A percentile compares a stretch with the other conserved stretches of the same genome.
Evolutionary conservation across 1,140 invertebrate genomes (phyloP).

Genomic region (Achatina immaculata): DNA sequence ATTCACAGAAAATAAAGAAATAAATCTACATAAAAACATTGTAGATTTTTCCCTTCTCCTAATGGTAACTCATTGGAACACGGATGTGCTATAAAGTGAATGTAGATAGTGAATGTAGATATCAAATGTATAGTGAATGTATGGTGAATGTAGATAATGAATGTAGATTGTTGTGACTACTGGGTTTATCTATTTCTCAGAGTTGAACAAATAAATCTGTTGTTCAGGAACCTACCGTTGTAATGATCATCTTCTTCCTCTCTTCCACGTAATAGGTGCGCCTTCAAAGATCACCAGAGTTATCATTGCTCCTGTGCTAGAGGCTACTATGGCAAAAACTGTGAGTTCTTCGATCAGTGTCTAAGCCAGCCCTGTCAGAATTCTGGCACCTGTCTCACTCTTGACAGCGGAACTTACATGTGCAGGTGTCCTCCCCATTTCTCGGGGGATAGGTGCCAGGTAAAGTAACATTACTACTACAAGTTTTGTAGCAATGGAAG

Average conservation of each 20-base stretch:
- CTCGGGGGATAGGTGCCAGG: constrained; percentile 71
- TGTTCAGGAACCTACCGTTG: background rate
- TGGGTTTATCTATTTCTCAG: background rate
- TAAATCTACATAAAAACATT: too few species aligned
- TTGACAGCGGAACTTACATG: constrained; percentile 44
- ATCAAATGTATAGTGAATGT: too few species aligned
- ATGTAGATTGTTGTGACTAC: too few species aligned
- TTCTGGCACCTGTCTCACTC: constrained; percentile 83
- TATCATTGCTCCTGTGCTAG: constrained; percentile 65
- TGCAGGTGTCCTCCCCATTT: constrained; percentile 81
- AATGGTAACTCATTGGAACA: too few species aligned
- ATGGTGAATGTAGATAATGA: too few species aligned
- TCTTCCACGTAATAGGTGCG: constrained; percentile 26
- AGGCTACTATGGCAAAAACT: constrained; percentile 65
- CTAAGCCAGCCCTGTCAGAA: constrained; percentile 84
- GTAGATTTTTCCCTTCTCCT: too few species aligned
- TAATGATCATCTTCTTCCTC: background rate
- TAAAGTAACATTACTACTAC: too few species aligned
- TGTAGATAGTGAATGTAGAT: too few species aligned
- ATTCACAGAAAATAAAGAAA: too few species aligned
- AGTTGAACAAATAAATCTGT: background rate
- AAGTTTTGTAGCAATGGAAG: too few species aligned
- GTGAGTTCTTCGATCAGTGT: constrained; percentile 68
- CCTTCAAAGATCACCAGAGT: constrained; percentile 38
- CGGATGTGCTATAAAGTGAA: too few species aligned